Percentiles rank a stretch among this genome's conserved stretches.
Conservation (phyloP, 2,113 vertebrate genomes). For the Formicarius rufipectus region DNA sequence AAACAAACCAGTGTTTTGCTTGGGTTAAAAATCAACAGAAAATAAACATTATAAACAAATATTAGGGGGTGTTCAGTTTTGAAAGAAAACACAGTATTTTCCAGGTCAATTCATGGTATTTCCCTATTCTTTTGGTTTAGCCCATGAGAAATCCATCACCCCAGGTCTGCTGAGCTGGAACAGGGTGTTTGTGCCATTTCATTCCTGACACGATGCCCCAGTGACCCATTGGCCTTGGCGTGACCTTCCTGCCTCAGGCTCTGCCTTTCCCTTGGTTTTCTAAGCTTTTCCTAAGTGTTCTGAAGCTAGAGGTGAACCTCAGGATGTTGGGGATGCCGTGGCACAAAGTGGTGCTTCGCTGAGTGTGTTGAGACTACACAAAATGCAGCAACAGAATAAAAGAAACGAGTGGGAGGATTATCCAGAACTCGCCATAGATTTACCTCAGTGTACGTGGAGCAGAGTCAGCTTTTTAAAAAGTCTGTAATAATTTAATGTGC, state of each 20-base stretch:
- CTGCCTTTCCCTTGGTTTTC: accelerated
- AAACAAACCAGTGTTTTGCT: not conserved
- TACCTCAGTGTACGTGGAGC: accelerated
- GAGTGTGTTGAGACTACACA: accelerated
- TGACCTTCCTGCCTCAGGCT: not conserved
- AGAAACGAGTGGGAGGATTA: accelerated
- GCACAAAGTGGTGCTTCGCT: not conserved
- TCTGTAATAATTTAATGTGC: not conserved
- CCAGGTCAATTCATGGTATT: not conserved
- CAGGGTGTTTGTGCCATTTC: accelerated
- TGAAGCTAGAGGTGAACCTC: accelerated
- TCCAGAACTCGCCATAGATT: accelerated
- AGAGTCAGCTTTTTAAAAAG: not conserved
- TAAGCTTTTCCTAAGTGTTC: not conserved
- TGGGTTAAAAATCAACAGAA: not conserved
- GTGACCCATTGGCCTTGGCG: accelerated
- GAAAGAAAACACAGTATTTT: not conserved
- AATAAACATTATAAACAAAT: not conserved
- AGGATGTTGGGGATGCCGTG: not conserved
- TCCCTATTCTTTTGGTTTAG: accelerated
- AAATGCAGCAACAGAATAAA: accelerated
- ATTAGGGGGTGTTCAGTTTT: not conserved
- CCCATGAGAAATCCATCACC: accelerated
- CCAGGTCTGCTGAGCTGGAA: not conserved
- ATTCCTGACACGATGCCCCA: accelerated